Percentiles rank a stretch among this genome's conserved stretches.
phyloP scores from a whole-genome alignment of 1,140 invertebrate genomes.

The Drosophila parvula region DNA sequence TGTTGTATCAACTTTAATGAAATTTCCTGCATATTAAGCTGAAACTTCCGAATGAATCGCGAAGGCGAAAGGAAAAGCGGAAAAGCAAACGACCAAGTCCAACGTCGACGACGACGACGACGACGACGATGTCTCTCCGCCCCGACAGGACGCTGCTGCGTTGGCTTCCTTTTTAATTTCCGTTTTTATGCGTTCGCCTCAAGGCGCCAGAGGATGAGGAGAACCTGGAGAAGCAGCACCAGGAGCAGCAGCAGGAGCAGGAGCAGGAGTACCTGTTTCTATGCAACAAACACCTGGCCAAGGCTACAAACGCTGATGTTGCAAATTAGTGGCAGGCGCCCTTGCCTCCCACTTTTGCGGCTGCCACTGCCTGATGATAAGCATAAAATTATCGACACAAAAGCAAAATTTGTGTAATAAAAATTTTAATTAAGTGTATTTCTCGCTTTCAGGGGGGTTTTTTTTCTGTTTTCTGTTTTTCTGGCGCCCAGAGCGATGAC shows the following conservation, averaged over 20 bases:
- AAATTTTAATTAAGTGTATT: slow-evolving; percentile 49
- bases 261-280: slow-evolving; percentile 1
- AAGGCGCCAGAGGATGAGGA: slow-evolving; percentile 1
- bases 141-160: slow-evolving; percentile 51
- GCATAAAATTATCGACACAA: slow-evolving; percentile 81
- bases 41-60: slow-evolving; percentile 56
- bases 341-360: not conserved
- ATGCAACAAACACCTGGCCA: slow-evolving; percentile 23
- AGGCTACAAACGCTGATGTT: slow-evolving; percentile 55
- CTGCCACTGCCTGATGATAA: slow-evolving; percentile 64
- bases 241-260: not conserved
- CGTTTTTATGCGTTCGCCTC: slow-evolving; percentile 66
- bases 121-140: not conserved
- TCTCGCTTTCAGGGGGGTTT: slow-evolving; percentile 1
- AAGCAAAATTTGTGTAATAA: slow-evolving; percentile 74
- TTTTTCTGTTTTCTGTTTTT: not conserved
- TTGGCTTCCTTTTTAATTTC: slow-evolving; percentile 77
- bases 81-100: slow-evolving; percentile 31
- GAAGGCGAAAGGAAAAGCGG: slow-evolving; percentile 4
- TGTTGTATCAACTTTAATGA: slow-evolving; percentile 68
- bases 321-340: slow-evolving; percentile 52
- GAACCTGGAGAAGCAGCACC: not conserved
- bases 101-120: slow-evolving; percentile 1
- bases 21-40: slow-evolving; percentile 75
- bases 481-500: slow-evolving; percentile 47